These are phyloP conservation scores for Drosophila nr. medialis DNA, from an alignment of 2,888 invertebrate genomes.

Conservation along the genomic window DNA sequence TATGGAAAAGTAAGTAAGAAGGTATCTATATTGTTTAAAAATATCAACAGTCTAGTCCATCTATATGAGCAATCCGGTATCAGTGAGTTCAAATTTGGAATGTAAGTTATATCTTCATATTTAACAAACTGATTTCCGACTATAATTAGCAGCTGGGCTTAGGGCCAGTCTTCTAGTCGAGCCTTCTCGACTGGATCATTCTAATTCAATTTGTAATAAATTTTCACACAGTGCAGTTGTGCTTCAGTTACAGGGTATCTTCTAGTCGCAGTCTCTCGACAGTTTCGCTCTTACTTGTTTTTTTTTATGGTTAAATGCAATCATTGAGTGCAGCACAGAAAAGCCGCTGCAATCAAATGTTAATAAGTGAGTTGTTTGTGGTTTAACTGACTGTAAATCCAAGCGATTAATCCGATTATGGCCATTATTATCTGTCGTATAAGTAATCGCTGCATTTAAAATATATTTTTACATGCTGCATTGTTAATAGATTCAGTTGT, in stretches of 20 bases:
- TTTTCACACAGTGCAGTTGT: background rate
- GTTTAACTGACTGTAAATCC: constrained; percentile 41
- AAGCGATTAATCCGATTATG: constrained; percentile 47
- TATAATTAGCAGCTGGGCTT: too few species aligned
- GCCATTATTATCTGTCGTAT: constrained; percentile 28
- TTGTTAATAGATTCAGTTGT: background rate
- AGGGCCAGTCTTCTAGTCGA: accelerated
- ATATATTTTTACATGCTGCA: constrained; percentile 1
- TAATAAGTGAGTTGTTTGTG: constrained; percentile 49
- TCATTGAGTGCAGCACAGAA: constrained; percentile 34
- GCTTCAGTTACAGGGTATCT: background rate
- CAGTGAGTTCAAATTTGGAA: background rate
- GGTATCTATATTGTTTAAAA: background rate
- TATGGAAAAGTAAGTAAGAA: background rate
- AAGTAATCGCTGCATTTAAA: constrained; percentile 16
- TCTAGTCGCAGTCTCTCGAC: background rate
- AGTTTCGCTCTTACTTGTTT: background rate
- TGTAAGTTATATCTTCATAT: background rate
- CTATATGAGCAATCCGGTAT: background rate
- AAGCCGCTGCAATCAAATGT: constrained; percentile 44
- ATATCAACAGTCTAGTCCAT: background rate
- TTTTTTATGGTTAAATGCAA: constrained; percentile 36
- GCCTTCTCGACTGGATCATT: background rate
- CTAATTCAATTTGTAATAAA: accelerated
- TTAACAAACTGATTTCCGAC: accelerated